phyloP scores from a whole-genome alignment of 2,113 vertebrate genomes.

The Trachemys scripta region DNA sequence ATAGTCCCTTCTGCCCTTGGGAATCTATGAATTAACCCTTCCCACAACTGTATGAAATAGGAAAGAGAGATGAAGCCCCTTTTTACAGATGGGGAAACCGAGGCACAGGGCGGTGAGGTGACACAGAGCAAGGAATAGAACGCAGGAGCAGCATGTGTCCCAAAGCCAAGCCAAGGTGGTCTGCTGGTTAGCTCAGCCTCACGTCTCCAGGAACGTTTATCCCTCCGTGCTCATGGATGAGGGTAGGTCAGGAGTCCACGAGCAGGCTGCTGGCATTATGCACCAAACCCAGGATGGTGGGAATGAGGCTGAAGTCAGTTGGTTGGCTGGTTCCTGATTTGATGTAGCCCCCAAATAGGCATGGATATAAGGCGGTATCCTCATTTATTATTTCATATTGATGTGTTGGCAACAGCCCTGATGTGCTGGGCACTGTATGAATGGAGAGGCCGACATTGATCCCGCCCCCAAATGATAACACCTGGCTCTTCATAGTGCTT shows the following conservation, averaged over 20 bases:
- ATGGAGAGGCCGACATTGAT: neutral
- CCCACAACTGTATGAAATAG: neutral
- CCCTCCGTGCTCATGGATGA: neutral
- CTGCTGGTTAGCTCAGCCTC: neutral
- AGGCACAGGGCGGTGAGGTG: neutral
- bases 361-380: neutral
- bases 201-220: neutral
- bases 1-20: no score
- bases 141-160: neutral
- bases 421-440: neutral
- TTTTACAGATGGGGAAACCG: neutral
- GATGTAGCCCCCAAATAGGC: neutral
- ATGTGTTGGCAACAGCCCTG: no score
- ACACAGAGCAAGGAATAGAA: neutral
- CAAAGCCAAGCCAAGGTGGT: neutral
- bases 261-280: no score
- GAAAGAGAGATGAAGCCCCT: neutral
- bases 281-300: no score
- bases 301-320: no score
- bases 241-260: neutral
- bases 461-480: neutral
- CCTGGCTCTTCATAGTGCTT: neutral
- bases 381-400: neutral
- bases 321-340: neutral
- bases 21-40: neutral